A percentile compares a stretch with the other conserved stretches of the same genome.
These are phyloP conservation scores for Drusus annulatus DNA, from an alignment of 1,140 invertebrate genomes.

Conservation along the genomic window DNA sequence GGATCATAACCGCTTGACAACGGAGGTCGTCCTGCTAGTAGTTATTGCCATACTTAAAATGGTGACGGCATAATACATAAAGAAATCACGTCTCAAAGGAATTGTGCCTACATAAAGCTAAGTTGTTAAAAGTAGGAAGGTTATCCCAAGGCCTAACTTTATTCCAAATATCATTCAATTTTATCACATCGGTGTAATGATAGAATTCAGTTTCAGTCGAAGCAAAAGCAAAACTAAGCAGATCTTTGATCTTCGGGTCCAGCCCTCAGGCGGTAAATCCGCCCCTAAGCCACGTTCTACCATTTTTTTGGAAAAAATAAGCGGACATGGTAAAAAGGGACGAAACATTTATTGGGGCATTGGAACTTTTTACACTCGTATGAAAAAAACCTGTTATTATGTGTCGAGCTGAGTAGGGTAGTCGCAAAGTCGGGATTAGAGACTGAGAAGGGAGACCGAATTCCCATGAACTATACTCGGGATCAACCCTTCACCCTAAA, in stretches of 20 bases:
- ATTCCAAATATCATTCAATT: slow-evolving; percentile 12
- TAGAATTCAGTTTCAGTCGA: slow-evolving; percentile 12
- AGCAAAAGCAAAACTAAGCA: slow-evolving; percentile 22
- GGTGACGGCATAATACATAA: not conserved
- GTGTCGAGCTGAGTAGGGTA: not conserved
- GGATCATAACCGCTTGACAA: too few species aligned
- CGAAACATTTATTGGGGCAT: not conserved
- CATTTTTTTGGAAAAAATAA: not conserved
- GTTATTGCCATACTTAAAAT: too few species aligned
- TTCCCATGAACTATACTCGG: slow-evolving; percentile 23
- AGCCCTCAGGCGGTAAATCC: slow-evolving; percentile 6
- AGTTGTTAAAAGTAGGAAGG: not conserved
- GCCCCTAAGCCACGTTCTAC: not conserved
- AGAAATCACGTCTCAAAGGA: not conserved
- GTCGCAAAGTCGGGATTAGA: not conserved
- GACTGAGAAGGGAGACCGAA: not conserved
- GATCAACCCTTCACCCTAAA: slow-evolving; percentile 36
- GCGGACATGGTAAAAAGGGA: not conserved
- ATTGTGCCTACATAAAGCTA: not conserved
- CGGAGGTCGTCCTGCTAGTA: too few species aligned
- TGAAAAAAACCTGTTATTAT: not conserved
- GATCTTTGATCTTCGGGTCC: slow-evolving; percentile 28
- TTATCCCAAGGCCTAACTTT: not conserved
- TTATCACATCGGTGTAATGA: slow-evolving; percentile 1
- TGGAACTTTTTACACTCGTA: not conserved